Base-by-base conservation (phyloP, 2,797 vertebrate species). In the Ciconia nigra region DNA sequence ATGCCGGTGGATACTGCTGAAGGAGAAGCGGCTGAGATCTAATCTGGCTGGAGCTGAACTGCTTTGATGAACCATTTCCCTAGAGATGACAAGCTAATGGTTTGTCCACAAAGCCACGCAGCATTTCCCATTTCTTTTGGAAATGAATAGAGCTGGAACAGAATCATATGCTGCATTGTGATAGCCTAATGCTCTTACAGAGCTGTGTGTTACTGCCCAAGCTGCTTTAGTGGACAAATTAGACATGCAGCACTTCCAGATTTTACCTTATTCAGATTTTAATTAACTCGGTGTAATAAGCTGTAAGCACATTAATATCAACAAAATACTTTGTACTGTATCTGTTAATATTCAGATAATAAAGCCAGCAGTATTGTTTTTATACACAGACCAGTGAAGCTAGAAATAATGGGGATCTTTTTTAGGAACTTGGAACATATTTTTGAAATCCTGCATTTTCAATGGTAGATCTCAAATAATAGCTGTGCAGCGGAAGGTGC, bases 211-310 rank as follows among this genome's bases (percentile, higher is more conserved):
- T 97, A 89, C 96, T 96, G 57, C 49, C 37, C 85, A 95, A 95
- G 95, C 96, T 87, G 78, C 97, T 97, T 98, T 97, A 73, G 91
- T 93, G 74, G 87, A 76, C 96, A 96, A 97, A 98, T 98, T 98
- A 98, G 96, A 95, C 94, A 94, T 96, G 95, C 93, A 5, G 94
- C 97, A 97, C 98, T 98, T 94, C 81, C 86, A 96, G 94, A 90
- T 96, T 97, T 97, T 91, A 59, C 92, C 85, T 96, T 96, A 97
- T 97, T 98, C 96, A 97, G 70, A 63, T 97, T 98, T 98, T 98
- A 98, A 98, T 98, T 98, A 98, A 96, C 97, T 97, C 95, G 31
- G 65, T 97, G 94, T 98, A 98, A 98, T 98, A 98, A 96, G 95
- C 96, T 96, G 77, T 98, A 98, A 98, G 98, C 96, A 97, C 91